Evolutionary conservation across 2,113 vertebrate genomes (phyloP).

Genomic region (Carollia perspicillata): DNA sequence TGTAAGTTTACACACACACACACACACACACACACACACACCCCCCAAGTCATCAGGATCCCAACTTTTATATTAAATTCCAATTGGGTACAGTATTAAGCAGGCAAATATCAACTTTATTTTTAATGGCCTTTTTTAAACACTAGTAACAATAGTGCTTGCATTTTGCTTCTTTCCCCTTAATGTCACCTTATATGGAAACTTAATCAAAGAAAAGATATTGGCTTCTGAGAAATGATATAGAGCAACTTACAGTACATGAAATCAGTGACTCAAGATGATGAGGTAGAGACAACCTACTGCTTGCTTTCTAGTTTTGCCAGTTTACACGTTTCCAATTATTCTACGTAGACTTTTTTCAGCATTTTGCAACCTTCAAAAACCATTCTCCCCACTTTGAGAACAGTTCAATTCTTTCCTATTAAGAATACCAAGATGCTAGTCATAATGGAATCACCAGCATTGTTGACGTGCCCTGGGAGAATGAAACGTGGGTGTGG

Average conservation of each 20-base stretch:
- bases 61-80: constrained; percentile 26
- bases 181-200: constrained; percentile 65
- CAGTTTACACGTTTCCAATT: constrained; percentile 53
- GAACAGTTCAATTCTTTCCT: constrained; percentile 48
- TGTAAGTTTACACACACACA: background rate
- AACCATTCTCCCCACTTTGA: constrained; percentile 50
- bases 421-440: constrained; percentile 43
- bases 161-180: constrained; percentile 26
- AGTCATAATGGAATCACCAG: constrained; percentile 47
- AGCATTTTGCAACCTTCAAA: constrained; percentile 24
- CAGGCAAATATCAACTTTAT: background rate
- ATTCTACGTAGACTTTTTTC: constrained; percentile 47
- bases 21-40: background rate
- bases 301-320: constrained; percentile 42
- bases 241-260: constrained; percentile 60
- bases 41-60: background rate
- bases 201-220: constrained; percentile 72
- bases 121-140: constrained; percentile 21
- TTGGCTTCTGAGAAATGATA: constrained; percentile 77
- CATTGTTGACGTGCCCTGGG: background rate
- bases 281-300: constrained; percentile 26
- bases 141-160: background rate
- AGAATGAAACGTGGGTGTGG: background rate
- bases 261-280: constrained; percentile 69
- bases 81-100: background rate